A percentile compares a stretch with the other conserved stretches of the same genome.
These are phyloP conservation scores for Entosphenus tridentatus DNA, from an alignment of 2,113 vertebrate genomes.

Conservation along the genomic window DNA sequence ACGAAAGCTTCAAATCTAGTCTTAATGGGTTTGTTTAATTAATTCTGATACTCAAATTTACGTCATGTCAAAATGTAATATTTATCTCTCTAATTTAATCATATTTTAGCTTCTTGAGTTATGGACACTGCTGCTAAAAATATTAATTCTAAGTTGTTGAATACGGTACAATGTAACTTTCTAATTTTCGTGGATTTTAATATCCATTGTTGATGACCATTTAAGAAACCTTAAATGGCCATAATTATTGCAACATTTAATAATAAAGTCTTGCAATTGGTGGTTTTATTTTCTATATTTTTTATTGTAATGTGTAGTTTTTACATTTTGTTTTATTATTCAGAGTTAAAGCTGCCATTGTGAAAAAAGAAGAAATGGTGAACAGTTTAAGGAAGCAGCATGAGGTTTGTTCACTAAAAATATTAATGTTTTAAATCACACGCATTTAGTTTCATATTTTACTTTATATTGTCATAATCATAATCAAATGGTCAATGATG, in stretches of 20 bases:
- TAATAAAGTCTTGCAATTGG: neutral
- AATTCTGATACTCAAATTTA: too few relatives aligned
- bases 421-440: neutral
- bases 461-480: fast-evolving
- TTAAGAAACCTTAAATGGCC: too few relatives aligned
- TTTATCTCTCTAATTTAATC: too few relatives aligned
- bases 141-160: too few relatives aligned
- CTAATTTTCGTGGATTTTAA: too few relatives aligned
- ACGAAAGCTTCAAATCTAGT: too few relatives aligned
- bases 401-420: constrained; percentile 24
- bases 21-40: too few relatives aligned
- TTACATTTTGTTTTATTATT: fast-evolving
- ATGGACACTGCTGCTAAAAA: too few relatives aligned
- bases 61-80: too few relatives aligned
- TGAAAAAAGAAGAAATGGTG: constrained; percentile 58
- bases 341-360: constrained; percentile 62
- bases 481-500: neutral
- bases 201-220: too few relatives aligned
- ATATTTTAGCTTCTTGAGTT: too few relatives aligned
- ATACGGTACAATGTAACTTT: too few relatives aligned
- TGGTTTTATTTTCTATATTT: neutral
- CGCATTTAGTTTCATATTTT: fast-evolving
- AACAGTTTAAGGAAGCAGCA: constrained; percentile 45
- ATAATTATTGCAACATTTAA: neutral
- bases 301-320: neutral